Evolutionary conservation across 2,888 invertebrate genomes (phyloP).

Genomic region (Myopa tessellatipennis): DNA sequence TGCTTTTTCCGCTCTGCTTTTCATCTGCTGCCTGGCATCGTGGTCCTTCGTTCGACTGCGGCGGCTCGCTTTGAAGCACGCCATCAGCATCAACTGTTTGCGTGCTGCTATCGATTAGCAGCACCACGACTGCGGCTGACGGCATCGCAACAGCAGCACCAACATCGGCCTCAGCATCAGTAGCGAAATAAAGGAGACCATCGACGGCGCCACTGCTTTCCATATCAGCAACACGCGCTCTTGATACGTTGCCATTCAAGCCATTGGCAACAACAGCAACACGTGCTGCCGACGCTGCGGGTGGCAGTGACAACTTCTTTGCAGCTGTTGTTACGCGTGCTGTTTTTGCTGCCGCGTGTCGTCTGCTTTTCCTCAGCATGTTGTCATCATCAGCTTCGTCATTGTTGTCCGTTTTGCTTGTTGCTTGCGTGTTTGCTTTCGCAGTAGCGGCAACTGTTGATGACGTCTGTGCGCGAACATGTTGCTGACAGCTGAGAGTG

Average conservation of each 20-base stretch:
- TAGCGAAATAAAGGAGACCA: neutral
- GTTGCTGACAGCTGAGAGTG: constrained; percentile 28
- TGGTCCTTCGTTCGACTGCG: neutral
- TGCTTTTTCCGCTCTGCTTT: neutral
- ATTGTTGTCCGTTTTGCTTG: constrained; percentile 5
- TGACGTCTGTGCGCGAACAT: constrained; percentile 5
- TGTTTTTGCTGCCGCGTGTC: neutral
- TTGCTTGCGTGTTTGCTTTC: neutral
- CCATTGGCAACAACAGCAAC: constrained; percentile 16
- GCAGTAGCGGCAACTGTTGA: constrained; percentile 32
- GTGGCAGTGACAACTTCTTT: neutral
- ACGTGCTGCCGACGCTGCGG: constrained; percentile 15
- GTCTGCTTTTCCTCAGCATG: neutral
- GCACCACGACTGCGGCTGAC: constrained; percentile 12
- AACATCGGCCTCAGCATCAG: neutral
- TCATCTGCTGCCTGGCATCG: neutral
- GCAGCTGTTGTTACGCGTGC: neutral
- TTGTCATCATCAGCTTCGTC: neutral
- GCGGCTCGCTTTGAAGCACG: neutral
- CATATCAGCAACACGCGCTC: neutral
- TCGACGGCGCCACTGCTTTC: neutral
- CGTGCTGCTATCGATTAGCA: constrained; percentile 57
- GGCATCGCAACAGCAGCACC: neutral
- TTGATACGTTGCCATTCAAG: neutral
- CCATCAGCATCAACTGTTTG: constrained; percentile 52